Evolutionary conservation across 2,797 vertebrate genomes (phyloP), one percentile per base, ranked within the genome.

Genomic region (Valencia hispanica): DNA sequence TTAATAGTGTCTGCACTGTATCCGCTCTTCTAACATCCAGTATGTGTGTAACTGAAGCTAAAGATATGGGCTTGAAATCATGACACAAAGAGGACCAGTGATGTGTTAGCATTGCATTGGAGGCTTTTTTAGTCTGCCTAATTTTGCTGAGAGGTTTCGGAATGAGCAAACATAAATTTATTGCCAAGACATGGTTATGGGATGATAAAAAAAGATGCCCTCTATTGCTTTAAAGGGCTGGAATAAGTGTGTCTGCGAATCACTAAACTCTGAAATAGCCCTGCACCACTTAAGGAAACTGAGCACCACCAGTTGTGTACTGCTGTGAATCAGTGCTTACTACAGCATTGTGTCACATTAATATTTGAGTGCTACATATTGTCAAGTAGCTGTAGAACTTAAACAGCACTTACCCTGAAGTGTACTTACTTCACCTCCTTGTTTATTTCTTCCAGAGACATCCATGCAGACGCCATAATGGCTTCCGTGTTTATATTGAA

Each of bases 401-500:
- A 92, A 93, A 94, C 92, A 91, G 92, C 92, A 91, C 93, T 93
- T 92, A 92, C 84, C 84, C 83, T 86, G 85, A 93, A 92, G 88
- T 95, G 91, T 96, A 97, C 97, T 98, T 96, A 99, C 96, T 95
- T 95, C 93, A 96, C 96, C 96, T 97, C 97, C 97, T 96, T 98
- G 93, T 96, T 94, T 98, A 97, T 98, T 98, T 98, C 97, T 94
- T 98, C 95, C 98, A 99, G 97, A 98, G 97, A 97, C 97, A 96
- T 97, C 97, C 91, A 76, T 69, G 92, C 93, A 89, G 97, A 96
- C 94, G 97, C 94, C 97, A 96, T 98, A 97, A 96, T 96, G 97
- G 97, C 97, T 98, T 98, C 96, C 96, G 96, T 97, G 97, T 99
- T 98, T 97, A 97, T 97, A 94, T 98, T 98, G 97, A 98, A 96